A percentile compares a stretch with the other conserved stretches of the same genome.
Evolutionary conservation across 2,888 invertebrate species (phyloP).

Genomic region (Steinernema carpocapsae): DNA sequence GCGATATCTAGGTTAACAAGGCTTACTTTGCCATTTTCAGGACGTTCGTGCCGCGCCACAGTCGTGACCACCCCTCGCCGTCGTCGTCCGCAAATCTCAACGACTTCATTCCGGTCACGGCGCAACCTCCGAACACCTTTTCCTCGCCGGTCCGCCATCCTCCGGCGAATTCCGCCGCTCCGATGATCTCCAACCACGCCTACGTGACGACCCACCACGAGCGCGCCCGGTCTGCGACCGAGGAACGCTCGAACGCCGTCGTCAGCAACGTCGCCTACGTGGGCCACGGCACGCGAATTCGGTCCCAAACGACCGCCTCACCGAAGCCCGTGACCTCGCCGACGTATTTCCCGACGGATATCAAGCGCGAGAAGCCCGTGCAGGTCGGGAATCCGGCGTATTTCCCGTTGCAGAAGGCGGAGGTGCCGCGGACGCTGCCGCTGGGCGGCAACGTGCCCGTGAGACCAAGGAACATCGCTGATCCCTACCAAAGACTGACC

Average conservation of each 20-base stretch:
- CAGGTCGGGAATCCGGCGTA: not conserved
- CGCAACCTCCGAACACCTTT: not conserved
- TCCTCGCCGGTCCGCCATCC: not conserved
- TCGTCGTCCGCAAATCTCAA: not conserved
- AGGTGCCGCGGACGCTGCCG: too few relatives aligned
- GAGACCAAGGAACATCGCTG: not conserved
- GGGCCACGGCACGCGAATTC: not conserved
- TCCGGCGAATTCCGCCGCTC: not conserved
- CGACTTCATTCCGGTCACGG: not conserved
- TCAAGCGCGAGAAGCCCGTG: too few relatives aligned
- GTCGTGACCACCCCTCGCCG: not conserved
- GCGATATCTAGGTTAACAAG: not conserved
- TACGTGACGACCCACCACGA: constrained; percentile 27
- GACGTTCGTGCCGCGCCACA: not conserved
- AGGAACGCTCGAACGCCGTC: not conserved
- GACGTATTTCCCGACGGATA: constrained; percentile 1
- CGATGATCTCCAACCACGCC: not conserved
- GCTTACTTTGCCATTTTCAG: not conserved
- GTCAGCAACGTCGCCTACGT: constrained; percentile 20
- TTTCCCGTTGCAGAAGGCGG: not conserved
- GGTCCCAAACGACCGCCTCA: not conserved
- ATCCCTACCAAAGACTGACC: not conserved
- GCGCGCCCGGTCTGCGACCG: not conserved
- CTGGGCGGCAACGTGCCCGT: not conserved
- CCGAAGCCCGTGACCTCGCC: constrained; percentile 11